phyloP scores from a whole-genome alignment of 2,888 invertebrate genomes.

The Noctua janthina region DNA sequence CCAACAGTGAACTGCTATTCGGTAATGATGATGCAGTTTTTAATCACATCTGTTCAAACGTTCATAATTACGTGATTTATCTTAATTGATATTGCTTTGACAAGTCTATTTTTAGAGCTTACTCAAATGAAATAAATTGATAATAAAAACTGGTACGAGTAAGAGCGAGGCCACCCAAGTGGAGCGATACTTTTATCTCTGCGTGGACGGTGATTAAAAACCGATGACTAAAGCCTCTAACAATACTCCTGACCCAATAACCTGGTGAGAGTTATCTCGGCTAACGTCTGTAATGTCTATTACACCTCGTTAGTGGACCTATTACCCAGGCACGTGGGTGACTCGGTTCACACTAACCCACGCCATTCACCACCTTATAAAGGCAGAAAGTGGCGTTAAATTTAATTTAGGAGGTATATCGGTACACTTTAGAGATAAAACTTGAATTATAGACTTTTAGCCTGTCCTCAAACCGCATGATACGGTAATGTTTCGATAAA shows the following conservation, averaged over 20 bases:
- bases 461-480: constrained; percentile 8
- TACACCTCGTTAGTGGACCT: constrained; percentile 53
- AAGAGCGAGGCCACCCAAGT: constrained; percentile 50
- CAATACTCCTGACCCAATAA: constrained; percentile 59
- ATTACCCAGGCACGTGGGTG: constrained; percentile 39
- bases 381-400: constrained; percentile 32
- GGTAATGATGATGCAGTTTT: neutral
- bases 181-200: constrained; percentile 43
- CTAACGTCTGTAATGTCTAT: constrained; percentile 46
- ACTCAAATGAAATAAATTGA: constrained; percentile 11
- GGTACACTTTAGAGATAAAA: constrained; percentile 31
- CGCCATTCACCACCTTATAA: constrained; percentile 33
- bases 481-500: constrained; percentile 38
- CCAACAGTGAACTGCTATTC: neutral
- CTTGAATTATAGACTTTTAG: constrained; percentile 29
- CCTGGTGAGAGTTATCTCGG: constrained; percentile 59
- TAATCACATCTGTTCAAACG: neutral
- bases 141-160: constrained; percentile 38
- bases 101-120: constrained; percentile 10
- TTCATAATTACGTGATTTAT: constrained; percentile 1
- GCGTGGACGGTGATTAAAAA: constrained; percentile 38
- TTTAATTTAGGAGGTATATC: constrained; percentile 28
- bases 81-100: constrained; percentile 14
- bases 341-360: constrained; percentile 33
- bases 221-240: constrained; percentile 49